Evolutionary conservation across 2,888 invertebrate species (phyloP).

Genomic region (Argyresthia albistria): DNA sequence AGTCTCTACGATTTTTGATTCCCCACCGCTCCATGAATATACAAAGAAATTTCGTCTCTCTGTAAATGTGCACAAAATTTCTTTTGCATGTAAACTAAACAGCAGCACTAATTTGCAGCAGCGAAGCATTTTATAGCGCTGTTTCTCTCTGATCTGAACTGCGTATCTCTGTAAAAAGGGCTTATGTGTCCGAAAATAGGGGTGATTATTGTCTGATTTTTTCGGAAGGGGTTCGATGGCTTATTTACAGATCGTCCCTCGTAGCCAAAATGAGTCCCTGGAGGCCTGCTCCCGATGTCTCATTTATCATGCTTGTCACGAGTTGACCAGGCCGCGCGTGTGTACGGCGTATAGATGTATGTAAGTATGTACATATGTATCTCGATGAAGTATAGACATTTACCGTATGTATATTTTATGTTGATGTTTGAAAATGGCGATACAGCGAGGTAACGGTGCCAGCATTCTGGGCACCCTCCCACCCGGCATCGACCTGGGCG

Average conservation of each 20-base stretch:
- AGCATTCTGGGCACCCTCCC: too few relatives aligned
- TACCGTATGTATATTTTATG: too few relatives aligned
- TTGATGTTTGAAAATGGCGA: too few relatives aligned
- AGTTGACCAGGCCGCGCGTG: conserved; percentile 66
- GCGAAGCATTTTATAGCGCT: conserved; percentile 43
- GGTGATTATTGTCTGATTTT: conserved; percentile 22
- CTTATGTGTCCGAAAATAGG: conserved; percentile 11
- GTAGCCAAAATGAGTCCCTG: conserved; percentile 54
- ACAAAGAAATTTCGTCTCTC: neutral
- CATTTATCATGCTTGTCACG: conserved; percentile 71
- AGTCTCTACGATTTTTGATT: too few relatives aligned
- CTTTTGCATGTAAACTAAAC: too few relatives aligned
- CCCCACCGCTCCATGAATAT: too few relatives aligned
- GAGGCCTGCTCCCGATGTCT: conserved; percentile 65
- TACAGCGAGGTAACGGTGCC: too few relatives aligned
- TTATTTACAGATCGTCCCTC: conserved; percentile 36
- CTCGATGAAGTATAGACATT: neutral
- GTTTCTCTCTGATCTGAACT: conserved; percentile 14
- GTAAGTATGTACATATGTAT: neutral
- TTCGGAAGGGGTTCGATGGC: conserved; percentile 28
- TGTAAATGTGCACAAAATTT: too few relatives aligned
- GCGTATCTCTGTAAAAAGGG: conserved; percentile 1
- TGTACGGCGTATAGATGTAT: neutral
- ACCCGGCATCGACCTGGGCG: too few relatives aligned
- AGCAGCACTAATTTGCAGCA: conserved; percentile 50